phyloP scores from a whole-genome alignment of 2,113 vertebrate species.

The Orycteropus afer region DNA sequence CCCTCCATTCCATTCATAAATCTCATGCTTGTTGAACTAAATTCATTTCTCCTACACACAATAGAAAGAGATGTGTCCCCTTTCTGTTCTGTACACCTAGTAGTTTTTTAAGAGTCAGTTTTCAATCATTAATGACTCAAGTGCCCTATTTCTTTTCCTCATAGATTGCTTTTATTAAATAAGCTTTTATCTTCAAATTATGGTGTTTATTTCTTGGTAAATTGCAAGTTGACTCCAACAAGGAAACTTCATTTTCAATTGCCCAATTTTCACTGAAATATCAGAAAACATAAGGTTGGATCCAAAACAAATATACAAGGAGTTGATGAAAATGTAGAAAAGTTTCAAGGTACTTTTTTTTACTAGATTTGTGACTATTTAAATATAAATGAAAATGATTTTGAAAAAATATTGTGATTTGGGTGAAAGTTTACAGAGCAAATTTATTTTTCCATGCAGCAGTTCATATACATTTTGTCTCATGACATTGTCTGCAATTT shows the following conservation, averaged over 20 bases:
- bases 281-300: neutral
- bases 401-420: too few species aligned
- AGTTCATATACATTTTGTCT: too few species aligned
- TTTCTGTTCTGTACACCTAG: neutral
- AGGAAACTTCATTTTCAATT: neutral
- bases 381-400: neutral
- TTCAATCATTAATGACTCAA: neutral
- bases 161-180: neutral
- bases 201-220: conserved; percentile 23
- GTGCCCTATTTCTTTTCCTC: neutral
- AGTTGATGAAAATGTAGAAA: neutral
- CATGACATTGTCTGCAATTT: too few species aligned
- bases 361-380: neutral
- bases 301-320: neutral
- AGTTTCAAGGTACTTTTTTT: neutral
- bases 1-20: neutral
- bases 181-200: neutral
- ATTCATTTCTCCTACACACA: neutral
- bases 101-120: neutral
- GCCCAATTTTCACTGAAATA: neutral
- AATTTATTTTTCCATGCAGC: too few species aligned
- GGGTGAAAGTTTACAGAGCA: too few species aligned
- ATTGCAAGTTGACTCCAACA: neutral
- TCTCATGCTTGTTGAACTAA: neutral
- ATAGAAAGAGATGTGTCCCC: rapidly evolving